Conservation (phyloP, 1,140 invertebrate genomes). For the Papilio polyxenes region DNA sequence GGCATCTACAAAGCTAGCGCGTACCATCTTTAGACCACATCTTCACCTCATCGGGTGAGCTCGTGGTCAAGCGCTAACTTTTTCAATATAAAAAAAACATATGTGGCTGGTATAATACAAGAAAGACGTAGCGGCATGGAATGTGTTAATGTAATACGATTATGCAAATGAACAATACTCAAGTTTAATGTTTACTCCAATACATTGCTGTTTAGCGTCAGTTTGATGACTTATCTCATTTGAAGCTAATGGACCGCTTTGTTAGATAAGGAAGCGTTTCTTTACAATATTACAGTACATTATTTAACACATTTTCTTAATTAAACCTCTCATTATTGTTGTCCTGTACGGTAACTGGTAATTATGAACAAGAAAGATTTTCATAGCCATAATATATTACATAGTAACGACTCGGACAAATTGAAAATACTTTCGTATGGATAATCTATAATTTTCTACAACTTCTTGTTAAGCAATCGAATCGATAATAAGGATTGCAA, state of each 20-base stretch:
- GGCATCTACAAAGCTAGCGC: no score
- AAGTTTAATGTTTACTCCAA: constrained; percentile 24
- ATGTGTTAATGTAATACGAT: constrained; percentile 1
- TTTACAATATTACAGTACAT: constrained; percentile 3
- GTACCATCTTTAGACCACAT: no score
- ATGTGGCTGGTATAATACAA: background rate
- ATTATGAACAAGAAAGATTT: constrained; percentile 7
- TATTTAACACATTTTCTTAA: background rate
- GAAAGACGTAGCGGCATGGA: background rate
- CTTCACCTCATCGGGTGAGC: no score
- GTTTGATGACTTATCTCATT: constrained; percentile 15
- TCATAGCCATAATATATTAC: no score
- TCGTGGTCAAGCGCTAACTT: no score
- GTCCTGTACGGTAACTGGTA: background rate
- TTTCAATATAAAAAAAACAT: background rate
- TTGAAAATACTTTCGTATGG: background rate
- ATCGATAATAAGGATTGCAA: no score
- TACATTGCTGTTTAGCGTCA: constrained; percentile 8
- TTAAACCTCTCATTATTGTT: background rate
- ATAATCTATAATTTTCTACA: background rate
- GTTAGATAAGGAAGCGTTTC: constrained; percentile 13
- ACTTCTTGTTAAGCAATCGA: background rate
- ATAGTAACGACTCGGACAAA: background rate
- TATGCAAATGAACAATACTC: constrained; percentile 19
- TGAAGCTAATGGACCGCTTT: background rate